Evolutionary conservation across 2,888 invertebrate species (phyloP).

Genomic region (Ormyrus rosae): DNA sequence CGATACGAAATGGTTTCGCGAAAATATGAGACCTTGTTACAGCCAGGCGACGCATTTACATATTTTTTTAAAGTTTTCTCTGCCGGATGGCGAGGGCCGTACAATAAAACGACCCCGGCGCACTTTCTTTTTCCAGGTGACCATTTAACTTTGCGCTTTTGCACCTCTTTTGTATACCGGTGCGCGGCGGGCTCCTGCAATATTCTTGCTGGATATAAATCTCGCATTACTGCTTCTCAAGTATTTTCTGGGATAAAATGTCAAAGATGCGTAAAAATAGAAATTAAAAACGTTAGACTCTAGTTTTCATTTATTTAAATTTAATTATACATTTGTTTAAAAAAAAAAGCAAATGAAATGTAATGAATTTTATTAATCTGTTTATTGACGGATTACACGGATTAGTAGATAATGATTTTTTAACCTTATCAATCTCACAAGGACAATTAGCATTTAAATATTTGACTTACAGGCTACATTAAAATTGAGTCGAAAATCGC

Average conservation of each 20-base stretch:
- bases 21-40: constrained; percentile 34
- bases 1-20: neutral
- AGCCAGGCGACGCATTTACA: neutral
- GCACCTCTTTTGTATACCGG: constrained; percentile 26
- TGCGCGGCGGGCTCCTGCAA: too few species aligned
- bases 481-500: too few species aligned
- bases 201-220: too few species aligned
- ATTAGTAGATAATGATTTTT: too few species aligned
- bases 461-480: too few species aligned
- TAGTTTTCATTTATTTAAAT: neutral
- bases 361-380: too few species aligned
- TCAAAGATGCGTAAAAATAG: too few species aligned
- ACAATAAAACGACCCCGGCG: constrained; percentile 12
- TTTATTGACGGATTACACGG: too few species aligned
- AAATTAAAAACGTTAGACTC: neutral
- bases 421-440: too few species aligned
- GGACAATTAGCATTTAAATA: too few species aligned
- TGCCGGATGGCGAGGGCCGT: constrained; percentile 9
- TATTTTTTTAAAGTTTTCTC: constrained; percentile 21
- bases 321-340: too few species aligned
- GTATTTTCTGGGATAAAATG: constrained; percentile 7
- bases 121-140: constrained; percentile 11
- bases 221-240: neutral
- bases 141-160: constrained; percentile 34
- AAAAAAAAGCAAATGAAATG: too few species aligned